Evolutionary conservation across 2,888 invertebrate species (phyloP), one percentile per base, ranked within the genome.

Genomic region (Aleiodes alternator): DNA sequence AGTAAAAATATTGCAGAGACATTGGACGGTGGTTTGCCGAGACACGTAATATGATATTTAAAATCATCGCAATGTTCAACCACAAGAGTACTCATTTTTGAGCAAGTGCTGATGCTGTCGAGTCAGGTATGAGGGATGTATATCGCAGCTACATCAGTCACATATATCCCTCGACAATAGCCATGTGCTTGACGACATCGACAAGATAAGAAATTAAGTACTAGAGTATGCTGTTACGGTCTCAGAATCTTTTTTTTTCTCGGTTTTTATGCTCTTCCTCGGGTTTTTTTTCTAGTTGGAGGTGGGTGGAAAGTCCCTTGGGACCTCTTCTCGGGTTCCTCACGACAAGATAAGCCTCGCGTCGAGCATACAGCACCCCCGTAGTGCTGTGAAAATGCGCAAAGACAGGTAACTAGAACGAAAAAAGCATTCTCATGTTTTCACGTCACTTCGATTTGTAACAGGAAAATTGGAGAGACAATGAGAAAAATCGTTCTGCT

Each of bases 191-290:
- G 31, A 23, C 61, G 29, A 14, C 64, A 16, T 16, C 48, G 85
- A 87, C 87, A 87, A 86, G 88, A 88, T 87, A 88, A 87, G 86
- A 81, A 84, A 87, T 87, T 87, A 87, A 86, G 83, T 84, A 85
- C 81, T 84, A 84, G 84, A 64, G 48, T 56, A 55, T 34, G 16
- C 70, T 71, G 55, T 70, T 64, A 64, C 38, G 23, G 23, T 23
- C 11, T 57, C 56, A 48, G 50, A 50, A 34, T 50, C 48, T 43
- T 48, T 29, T 57, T 43, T 48, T 29, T 16, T 48, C 31, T 51
- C n/a, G n/a, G 72, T 59, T 12, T 72, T 16, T 64, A 3, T 9
- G 53, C 16, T 12, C 14, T 53, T 12, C 16, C 14, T 53, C 16
- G 4, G 51, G 16, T 68, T 23, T 12, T 12, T 29, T 29, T 29